Evolutionary conservation across 2,888 invertebrate species (phyloP).

Genomic region (Pseudoips prasinana): DNA sequence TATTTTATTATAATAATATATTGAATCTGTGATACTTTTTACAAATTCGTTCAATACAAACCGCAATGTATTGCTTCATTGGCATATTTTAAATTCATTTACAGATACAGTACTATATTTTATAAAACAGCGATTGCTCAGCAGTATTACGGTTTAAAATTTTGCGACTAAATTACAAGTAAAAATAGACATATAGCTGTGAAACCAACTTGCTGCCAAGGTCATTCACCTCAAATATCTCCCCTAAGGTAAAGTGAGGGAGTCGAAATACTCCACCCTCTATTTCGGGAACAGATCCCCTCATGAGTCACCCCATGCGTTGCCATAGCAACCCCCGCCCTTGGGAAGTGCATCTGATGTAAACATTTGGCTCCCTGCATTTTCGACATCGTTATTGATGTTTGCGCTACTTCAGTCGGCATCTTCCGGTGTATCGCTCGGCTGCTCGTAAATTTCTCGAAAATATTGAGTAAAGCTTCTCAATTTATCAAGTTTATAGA

Average conservation of each 20-base stretch:
- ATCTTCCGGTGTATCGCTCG: slow-evolving; percentile 52
- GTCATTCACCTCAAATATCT: slow-evolving; percentile 76
- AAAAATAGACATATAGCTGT: slow-evolving; percentile 39
- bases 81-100: too few species aligned
- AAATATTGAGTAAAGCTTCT: slow-evolving; percentile 61
- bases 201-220: slow-evolving; percentile 42
- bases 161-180: slow-evolving; percentile 44
- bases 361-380: slow-evolving; percentile 58
- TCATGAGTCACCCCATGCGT: slow-evolving; percentile 48
- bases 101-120: slow-evolving; percentile 18
- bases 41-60: too few species aligned
- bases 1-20: too few species aligned
- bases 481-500: slow-evolving; percentile 67
- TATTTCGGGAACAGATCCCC: slow-evolving; percentile 61
- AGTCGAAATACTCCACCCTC: slow-evolving; percentile 73
- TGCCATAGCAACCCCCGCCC: slow-evolving; percentile 37
- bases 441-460: slow-evolving; percentile 54
- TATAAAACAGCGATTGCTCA: slow-evolving; percentile 30
- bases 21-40: too few species aligned
- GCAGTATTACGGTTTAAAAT: slow-evolving; percentile 29
- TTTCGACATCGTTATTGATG: slow-evolving; percentile 63
- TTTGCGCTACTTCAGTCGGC: slow-evolving; percentile 48
- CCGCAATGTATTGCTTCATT: too few species aligned
- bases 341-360: slow-evolving; percentile 44
- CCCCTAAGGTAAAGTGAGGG: slow-evolving; percentile 70